Evolutionary conservation across 2,888 invertebrate species (phyloP), one percentile per base, ranked within the genome.

Genomic region (Lagria hirta): DNA sequence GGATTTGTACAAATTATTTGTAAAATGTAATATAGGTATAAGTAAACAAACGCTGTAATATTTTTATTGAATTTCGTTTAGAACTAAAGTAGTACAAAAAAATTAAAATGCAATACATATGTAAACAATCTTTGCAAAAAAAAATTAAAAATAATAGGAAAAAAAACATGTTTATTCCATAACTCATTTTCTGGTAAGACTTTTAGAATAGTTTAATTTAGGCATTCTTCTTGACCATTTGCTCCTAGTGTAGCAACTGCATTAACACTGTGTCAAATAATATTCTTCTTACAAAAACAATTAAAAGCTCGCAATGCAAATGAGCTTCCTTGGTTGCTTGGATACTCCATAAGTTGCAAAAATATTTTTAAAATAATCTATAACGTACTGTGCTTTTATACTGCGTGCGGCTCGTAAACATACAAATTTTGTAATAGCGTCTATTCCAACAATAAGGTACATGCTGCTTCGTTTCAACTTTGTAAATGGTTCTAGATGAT

Each of bases 401-500:
- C 22, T 22, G 34, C n/a, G n/a, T n/a, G n/a, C n/a, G n/a, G n/a
- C n/a, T n/a, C n/a, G n/a, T n/a, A n/a, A n/a, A n/a, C n/a, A n/a
- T n/a, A n/a, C n/a, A n/a, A n/a, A n/a, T n/a, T n/a, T n/a, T n/a
- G n/a, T n/a, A n/a, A n/a, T n/a, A n/a, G n/a, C n/a, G n/a, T n/a
- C n/a, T n/a, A n/a, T n/a, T n/a, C n/a, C n/a, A n/a, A n/a, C n/a
- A n/a, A 49, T 37, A 6, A 70, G 26, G 20, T 70, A 53, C 4
- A 46, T 48, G 38, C 69, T 68, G 10, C 59, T 58, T 1, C 35
- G 51, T 4, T 43, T 55, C 23, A 57, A 65, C 7, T 50, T 59
- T 3, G 58, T 54, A 43, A 71, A 72, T 3, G 69, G 70, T 2
- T 70, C 70, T 2, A 72, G 38, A 44, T 72, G 71, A 49, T 73